Evolutionary conservation across 2,888 invertebrate genomes (phyloP), one percentile per base, ranked within the genome.

Genomic region (Linnaemya tessellans): DNA sequence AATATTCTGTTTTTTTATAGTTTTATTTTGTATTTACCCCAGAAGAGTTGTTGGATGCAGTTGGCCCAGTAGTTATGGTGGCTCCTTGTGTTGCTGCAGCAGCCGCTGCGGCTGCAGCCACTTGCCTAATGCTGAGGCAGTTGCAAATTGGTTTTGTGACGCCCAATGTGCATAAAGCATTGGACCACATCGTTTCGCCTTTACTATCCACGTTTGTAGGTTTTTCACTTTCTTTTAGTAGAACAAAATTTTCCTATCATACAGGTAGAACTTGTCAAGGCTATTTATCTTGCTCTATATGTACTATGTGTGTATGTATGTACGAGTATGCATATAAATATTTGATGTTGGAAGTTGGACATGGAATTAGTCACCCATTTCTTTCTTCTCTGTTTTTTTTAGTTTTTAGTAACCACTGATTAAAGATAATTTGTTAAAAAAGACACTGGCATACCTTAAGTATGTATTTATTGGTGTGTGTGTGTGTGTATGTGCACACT

Each of bases 91-190:
- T 88, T 78, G 89, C 90, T 87, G 92, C 92, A 75, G 91, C 91
- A 25, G 90, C 90, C 56, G 90, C 90, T 62, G 90, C 92, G 78
- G 91, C 92, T 80, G 91, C 91, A 81, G 92, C 91, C 88, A 92
- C 92, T 90, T 93, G 93, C 87, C 92, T 92, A 89, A 93, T 92
- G 90, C 92, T 93, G 86, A 93, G 90, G 88, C 93, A 93, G 87
- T 92, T 93, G 89, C 93, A 93, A 87, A 92, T 91, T 87, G 93
- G 93, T 89, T 93, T 93, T 82, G 93, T 93, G 88, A 93, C 93
- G 90, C 93, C 93, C 89, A 93, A 89, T 86, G 93, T 93, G 90
- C 93, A 93, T 88, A 93, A 90, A 87, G 93, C 92, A 90, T 93
- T 93, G 89, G 93, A 93, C 93, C 93, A 93, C 93, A 93, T 93